Percentiles rank a stretch among this genome's conserved stretches.
Evolutionary conservation across 2,113 vertebrate species (phyloP).

Genomic region (Platysteira castanea): DNA sequence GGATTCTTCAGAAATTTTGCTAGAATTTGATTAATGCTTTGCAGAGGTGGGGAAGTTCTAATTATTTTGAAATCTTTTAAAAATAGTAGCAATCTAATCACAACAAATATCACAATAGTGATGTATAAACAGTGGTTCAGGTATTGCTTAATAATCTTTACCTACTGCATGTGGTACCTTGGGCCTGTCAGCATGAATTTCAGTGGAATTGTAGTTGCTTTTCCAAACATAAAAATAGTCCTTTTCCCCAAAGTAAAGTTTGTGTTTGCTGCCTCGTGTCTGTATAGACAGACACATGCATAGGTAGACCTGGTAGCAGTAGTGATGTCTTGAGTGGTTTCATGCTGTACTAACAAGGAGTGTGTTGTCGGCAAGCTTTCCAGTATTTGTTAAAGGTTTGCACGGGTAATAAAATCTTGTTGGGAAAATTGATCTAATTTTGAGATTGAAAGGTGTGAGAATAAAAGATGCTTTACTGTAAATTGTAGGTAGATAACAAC

Average conservation of each 20-base stretch:
- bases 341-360: neutral
- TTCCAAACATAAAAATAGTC: neutral
- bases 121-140: neutral
- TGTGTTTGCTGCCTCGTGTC: neutral
- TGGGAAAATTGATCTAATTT: conserved; percentile 67
- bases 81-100: neutral
- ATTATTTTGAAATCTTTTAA: neutral
- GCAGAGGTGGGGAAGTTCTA: neutral
- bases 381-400: conserved; percentile 41
- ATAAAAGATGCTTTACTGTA: conserved; percentile 73
- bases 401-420: neutral
- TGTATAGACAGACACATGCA: neutral
- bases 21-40: neutral
- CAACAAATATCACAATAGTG: neutral
- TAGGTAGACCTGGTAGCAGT: neutral
- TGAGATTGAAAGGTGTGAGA: conserved; percentile 67
- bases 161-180: neutral
- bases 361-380: neutral
- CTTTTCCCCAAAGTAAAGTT: neutral
- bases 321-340: neutral
- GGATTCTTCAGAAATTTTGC: neutral
- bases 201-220: neutral
- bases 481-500: conserved; percentile 70
- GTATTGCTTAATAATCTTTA: neutral
- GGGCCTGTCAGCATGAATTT: neutral